Base-by-base conservation (phyloP, 2,113 vertebrate species). In the Monopterus albus region DNA sequence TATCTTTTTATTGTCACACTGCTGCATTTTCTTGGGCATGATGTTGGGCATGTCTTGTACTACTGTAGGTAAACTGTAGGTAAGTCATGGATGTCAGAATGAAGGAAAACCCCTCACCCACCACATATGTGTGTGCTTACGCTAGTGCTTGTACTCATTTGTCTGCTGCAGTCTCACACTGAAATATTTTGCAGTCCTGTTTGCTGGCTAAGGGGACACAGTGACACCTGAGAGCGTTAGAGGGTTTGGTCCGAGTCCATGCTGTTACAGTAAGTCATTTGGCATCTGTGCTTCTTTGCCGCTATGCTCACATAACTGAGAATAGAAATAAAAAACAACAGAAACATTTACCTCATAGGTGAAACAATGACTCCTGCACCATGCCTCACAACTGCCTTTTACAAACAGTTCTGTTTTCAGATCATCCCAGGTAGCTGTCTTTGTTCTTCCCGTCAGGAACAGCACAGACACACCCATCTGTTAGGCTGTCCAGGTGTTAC, bases 181-280 rank as follows among this genome's bases (percentile, higher is more conserved):
- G 12, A 65, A 60, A 63, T 47, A 53, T 18, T 47, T 18, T 63
- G 49, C 69, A 75, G 76, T 12, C 51, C 25, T 49, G 57, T 70
- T 65, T 52, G 31, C 69, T 64, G 66, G 72, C 87, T 31, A 62
- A 21, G 15, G 73, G 78, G 85, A 79, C 72, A 40, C 57, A n/a
- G 81, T 50, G 88, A 84, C 87, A 90, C 88, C 79, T 87, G 87
- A 87, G 85, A 82, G 70, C 68, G 76, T 69, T 58, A 4, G 71
- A 70, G 77, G 77, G 50, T 71, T 81, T 83, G 87, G 78, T 83
- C 76, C 0, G 31, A 70, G 79, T 77, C 79, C 86, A 86, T 7
- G 53, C 50, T 6, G 39, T 90, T 87, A 87, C 85, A 45, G 85
- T 84, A 87, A 88, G 77, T 57, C 88, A 69, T 77, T 79, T 88